phyloP scores from a whole-genome alignment of 2,888 invertebrate genomes.

The Apotomis capreana region DNA sequence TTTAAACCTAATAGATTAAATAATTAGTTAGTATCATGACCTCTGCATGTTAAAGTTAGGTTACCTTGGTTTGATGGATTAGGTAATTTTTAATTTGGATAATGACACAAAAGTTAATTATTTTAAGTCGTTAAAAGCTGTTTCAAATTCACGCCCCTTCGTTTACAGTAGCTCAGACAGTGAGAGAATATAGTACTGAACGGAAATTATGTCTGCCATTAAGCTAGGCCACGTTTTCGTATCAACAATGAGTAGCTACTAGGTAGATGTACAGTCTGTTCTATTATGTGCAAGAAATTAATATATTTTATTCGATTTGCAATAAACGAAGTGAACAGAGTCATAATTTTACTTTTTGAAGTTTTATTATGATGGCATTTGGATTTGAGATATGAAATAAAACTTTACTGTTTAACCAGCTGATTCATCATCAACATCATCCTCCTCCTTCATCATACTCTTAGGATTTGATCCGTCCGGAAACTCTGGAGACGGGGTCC shows the following conservation, averaged over 20 bases:
- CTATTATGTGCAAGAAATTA: no score
- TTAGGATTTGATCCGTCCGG: no score
- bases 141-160: constrained; percentile 21
- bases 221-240: background rate
- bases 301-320: no score
- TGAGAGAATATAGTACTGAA: constrained; percentile 11
- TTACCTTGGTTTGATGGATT: constrained; percentile 39
- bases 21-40: constrained; percentile 38
- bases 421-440: no score
- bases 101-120: constrained; percentile 38
- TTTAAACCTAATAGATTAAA: constrained; percentile 44
- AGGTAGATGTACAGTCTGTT: background rate
- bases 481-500: no score
- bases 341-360: no score
- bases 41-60: constrained; percentile 29
- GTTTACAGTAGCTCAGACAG: constrained; percentile 20
- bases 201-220: background rate
- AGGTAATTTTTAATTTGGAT: constrained; percentile 32
- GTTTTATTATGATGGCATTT: no score
- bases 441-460: no score
- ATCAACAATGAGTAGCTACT: background rate
- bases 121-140: constrained; percentile 27
- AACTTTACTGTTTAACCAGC: no score
- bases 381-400: no score
- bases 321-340: no score